Percentiles rank a stretch among this genome's conserved stretches.
phyloP scores from a whole-genome alignment of 2,888 invertebrate species.

The Onchidella celtica region DNA sequence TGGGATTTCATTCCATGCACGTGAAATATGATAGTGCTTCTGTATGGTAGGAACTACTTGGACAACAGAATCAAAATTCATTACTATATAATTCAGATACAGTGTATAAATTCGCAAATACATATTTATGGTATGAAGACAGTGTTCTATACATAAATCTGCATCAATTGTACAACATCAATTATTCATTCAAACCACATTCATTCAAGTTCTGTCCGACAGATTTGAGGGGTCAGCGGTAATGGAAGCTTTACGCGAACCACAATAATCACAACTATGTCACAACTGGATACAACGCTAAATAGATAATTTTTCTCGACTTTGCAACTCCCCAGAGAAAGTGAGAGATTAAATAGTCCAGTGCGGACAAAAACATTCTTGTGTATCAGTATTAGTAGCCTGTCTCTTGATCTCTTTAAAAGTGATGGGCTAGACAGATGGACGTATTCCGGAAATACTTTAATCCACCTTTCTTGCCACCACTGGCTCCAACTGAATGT shows the following conservation, averaged over 20 bases:
- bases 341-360: background rate
- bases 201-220: constrained; percentile 48
- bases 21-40: too few species aligned
- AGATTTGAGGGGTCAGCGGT: constrained; percentile 47
- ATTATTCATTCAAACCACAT: constrained; percentile 5
- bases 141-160: too few species aligned
- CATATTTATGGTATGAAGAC: too few species aligned
- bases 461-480: constrained; percentile 14
- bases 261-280: constrained; percentile 41
- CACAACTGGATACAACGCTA: constrained; percentile 37
- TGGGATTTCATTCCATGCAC: too few species aligned
- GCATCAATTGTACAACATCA: too few species aligned
- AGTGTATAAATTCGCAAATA: too few species aligned
- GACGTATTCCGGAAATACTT: background rate
- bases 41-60: too few species aligned
- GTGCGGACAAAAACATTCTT: constrained; percentile 20
- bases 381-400: constrained; percentile 22
- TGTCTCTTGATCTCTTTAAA: background rate
- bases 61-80: too few species aligned
- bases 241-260: constrained; percentile 22
- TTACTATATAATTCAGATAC: too few species aligned
- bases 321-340: background rate
- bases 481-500: background rate
- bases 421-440: constrained; percentile 3
- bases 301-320: background rate